Percentiles rank a stretch among this genome's conserved stretches.
phyloP scores from a whole-genome alignment of 2,888 invertebrate species.

The Meganola albula region DNA sequence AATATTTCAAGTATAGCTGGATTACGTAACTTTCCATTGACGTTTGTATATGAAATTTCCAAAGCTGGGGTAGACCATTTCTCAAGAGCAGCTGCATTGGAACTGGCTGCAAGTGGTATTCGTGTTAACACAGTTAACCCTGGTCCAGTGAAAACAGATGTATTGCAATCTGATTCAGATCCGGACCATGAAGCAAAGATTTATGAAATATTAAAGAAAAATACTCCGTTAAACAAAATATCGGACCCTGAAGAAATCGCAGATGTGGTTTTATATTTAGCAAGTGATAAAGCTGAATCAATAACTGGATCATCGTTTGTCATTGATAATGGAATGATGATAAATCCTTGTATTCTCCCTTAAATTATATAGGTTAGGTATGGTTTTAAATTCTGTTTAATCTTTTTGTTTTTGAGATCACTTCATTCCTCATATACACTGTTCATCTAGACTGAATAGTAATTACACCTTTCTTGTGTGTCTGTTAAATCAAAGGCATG shows the following conservation, averaged over 20 bases:
- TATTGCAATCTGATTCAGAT: neutral
- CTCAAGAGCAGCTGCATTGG: constrained; percentile 62
- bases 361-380: too few relatives aligned
- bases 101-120: constrained; percentile 83
- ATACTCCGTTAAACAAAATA: constrained; percentile 90
- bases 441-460: too few relatives aligned
- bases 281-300: constrained; percentile 24
- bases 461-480: too few relatives aligned
- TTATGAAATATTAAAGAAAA: constrained; percentile 81
- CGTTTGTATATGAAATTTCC: constrained; percentile 19
- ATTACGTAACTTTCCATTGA: neutral
- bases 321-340: constrained; percentile 20
- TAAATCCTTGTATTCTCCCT: too few relatives aligned
- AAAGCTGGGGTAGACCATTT: constrained; percentile 33
- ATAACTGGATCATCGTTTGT: constrained; percentile 21
- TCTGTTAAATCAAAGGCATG: too few relatives aligned
- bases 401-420: too few relatives aligned
- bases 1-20: constrained; percentile 68
- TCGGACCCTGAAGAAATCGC: constrained; percentile 67
- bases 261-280: constrained; percentile 28
- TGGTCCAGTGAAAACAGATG: constrained; percentile 18
- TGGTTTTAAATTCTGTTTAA: too few relatives aligned
- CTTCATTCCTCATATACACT: too few relatives aligned
- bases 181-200: neutral
- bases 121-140: constrained; percentile 70